Base-by-base conservation (phyloP, 1,140 invertebrate genomes). In the Rhynchophorus ferrugineus region DNA sequence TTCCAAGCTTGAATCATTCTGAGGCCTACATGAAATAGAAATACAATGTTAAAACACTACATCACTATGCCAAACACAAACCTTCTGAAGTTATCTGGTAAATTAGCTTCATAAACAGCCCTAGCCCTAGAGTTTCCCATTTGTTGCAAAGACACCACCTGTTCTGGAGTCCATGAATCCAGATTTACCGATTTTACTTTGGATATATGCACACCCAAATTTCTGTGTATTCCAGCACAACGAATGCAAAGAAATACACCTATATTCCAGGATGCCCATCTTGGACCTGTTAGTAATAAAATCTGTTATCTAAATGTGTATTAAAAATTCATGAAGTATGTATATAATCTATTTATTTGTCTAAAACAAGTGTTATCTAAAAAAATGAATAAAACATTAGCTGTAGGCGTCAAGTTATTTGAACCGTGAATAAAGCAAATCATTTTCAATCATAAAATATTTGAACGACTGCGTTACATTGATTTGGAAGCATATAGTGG, bases 191-290 rank as follows among this genome's bases (percentile, higher is more conserved):
- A 97, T 72, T 96, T 97, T 2, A 99, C 95, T 73, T 89, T 90
- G 44, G 95, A 98, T 72, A 99, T 96, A 69, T 98, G 95, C 11
- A 98, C 95, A 14, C 95, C 92, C 29, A 99, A 76, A 73, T 98
- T 98, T 57, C 95, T 80, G 72, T 99, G 95, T 62, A 98, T 98
- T 14, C 95, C 95, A 17, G 95, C 95, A 75, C 95, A 99, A 44
- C 95, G 80, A 64, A 99, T 99, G 71, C 95, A 98, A 5, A 99
- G 73, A 69, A 99, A 99, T 64, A 99, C 89, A 16, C 95, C 95
- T 47, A 99, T 72, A 74, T 98, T 99, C 94, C 95, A 98, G 57
- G 94, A 96, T 35, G 95, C 94, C 95, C 95, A 99, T 73, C 95
- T 81, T 54, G 95, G 95, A 71, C 93, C 94, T 96, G n/a, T n/a